Evolutionary conservation across 2,888 invertebrate species (phyloP).

Genomic region (Caenorhabditis sp.): DNA sequence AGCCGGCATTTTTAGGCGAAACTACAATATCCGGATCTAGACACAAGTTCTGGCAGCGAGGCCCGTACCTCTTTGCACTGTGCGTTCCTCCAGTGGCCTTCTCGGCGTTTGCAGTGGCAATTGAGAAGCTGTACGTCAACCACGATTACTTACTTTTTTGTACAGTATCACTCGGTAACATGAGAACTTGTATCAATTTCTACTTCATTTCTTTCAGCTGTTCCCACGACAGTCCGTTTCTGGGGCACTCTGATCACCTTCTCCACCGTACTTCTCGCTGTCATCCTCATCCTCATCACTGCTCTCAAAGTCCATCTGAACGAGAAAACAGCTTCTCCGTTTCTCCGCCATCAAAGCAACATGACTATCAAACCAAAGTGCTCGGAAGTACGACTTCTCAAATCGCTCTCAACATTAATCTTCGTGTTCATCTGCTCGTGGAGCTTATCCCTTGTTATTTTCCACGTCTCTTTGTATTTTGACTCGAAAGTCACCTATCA

Average conservation of each 20-base stretch:
- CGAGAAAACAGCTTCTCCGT: neutral
- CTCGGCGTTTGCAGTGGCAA: constrained; percentile 12
- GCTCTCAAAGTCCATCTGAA: constrained; percentile 23
- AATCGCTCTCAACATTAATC: constrained; percentile 31
- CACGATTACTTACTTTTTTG: constrained; percentile 32
- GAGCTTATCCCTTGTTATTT: constrained; percentile 15
- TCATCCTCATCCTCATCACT: constrained; percentile 14
- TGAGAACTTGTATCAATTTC: too few relatives aligned
- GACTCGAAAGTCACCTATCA: neutral
- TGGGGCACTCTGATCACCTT: constrained; percentile 42
- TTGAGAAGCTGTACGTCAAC: constrained; percentile 31
- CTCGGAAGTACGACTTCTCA: constrained; percentile 17
- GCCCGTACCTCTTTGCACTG: constrained; percentile 10
- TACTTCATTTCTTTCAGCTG: constrained; percentile 25
- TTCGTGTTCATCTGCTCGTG: constrained; percentile 41
- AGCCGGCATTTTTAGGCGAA: too few relatives aligned
- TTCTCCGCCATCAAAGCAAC: neutral
- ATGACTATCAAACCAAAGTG: constrained; percentile 12
- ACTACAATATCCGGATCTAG: too few relatives aligned
- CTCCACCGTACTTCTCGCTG: constrained; percentile 18
- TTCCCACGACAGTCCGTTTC: constrained; percentile 15
- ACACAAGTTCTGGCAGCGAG: constrained; percentile 39
- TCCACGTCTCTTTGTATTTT: constrained; percentile 33
- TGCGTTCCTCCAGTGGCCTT: constrained; percentile 27
- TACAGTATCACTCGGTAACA: constrained; percentile 21